A percentile compares a stretch with the other conserved stretches of the same genome.
Conservation (phyloP, 2,888 invertebrate genomes). For the Germaria angustata region DNA sequence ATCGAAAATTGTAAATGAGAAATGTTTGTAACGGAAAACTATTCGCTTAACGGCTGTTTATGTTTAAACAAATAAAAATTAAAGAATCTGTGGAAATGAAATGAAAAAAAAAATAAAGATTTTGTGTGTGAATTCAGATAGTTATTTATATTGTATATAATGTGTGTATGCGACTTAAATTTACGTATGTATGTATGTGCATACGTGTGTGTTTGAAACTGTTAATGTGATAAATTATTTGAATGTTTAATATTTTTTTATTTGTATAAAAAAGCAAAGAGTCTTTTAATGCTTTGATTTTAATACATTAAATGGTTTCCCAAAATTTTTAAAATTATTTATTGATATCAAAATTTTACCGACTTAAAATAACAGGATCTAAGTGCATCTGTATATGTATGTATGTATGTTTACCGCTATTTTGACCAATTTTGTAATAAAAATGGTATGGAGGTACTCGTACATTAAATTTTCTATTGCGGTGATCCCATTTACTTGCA, state of each 20-base stretch:
- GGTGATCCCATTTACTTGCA: too few species aligned
- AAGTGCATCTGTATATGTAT: too few species aligned
- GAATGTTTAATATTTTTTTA: neutral
- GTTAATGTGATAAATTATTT: neutral
- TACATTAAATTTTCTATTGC: too few species aligned
- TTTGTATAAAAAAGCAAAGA: neutral
- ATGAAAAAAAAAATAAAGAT: neutral
- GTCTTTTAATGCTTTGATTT: neutral
- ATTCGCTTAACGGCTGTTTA: slow-evolving; percentile 36
- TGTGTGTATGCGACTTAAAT: neutral
- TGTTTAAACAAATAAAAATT: neutral
- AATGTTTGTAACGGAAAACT: slow-evolving; percentile 32
- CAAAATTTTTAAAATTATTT: too few species aligned
- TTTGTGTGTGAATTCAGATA: neutral
- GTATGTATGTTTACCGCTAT: too few species aligned
- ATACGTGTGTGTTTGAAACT: neutral
- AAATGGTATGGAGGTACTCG: too few species aligned
- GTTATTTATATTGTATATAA: neutral
- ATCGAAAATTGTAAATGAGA: slow-evolving; percentile 12
- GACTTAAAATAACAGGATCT: too few species aligned
- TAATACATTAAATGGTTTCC: neutral
- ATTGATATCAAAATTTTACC: too few species aligned
- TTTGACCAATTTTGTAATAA: too few species aligned
- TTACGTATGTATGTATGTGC: neutral
- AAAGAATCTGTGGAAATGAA: neutral